These are phyloP conservation scores for Pomatostomus ruficeps DNA, from an alignment of 2,113 vertebrate species.

Conservation along the genomic window DNA sequence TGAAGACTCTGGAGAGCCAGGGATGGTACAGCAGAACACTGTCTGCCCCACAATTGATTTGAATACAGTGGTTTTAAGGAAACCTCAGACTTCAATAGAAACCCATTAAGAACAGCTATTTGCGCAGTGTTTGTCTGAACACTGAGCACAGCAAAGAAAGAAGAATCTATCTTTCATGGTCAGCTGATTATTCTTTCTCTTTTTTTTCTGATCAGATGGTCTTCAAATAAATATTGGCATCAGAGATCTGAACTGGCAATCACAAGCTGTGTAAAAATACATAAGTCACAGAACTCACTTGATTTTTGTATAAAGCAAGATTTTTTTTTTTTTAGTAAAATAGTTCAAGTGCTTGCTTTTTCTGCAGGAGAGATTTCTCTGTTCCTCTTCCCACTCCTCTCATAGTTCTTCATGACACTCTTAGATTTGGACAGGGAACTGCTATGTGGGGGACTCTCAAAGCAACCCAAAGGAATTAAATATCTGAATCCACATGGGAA, in stretches of 20 bases:
- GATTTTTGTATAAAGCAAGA: neutral
- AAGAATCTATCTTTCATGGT: neutral
- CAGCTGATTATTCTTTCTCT: neutral
- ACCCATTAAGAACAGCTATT: slow-evolving; percentile 15
- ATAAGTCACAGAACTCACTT: neutral
- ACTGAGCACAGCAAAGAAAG: neutral
- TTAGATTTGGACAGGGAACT: neutral
- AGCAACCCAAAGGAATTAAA: neutral
- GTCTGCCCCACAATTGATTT: slow-evolving; percentile 12
- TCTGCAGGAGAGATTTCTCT: neutral
- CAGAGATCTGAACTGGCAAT: neutral
- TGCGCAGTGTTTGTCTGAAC: neutral
- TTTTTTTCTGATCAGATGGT: neutral
- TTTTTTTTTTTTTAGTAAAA: neutral
- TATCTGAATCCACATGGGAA: neutral
- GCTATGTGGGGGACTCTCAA: neutral
- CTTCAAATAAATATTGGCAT: neutral
- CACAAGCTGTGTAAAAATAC: neutral
- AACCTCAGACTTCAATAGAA: slow-evolving; percentile 22
- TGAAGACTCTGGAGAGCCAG: slow-evolving; percentile 39
- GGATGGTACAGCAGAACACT: neutral
- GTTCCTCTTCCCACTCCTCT: neutral
- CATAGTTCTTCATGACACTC: neutral
- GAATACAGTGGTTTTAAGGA: slow-evolving; percentile 18
- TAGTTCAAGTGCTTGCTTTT: neutral